Evolutionary conservation across 2,888 invertebrate species (phyloP), one percentile per base, ranked within the genome.

Genomic region (Portevinia maculata): DNA sequence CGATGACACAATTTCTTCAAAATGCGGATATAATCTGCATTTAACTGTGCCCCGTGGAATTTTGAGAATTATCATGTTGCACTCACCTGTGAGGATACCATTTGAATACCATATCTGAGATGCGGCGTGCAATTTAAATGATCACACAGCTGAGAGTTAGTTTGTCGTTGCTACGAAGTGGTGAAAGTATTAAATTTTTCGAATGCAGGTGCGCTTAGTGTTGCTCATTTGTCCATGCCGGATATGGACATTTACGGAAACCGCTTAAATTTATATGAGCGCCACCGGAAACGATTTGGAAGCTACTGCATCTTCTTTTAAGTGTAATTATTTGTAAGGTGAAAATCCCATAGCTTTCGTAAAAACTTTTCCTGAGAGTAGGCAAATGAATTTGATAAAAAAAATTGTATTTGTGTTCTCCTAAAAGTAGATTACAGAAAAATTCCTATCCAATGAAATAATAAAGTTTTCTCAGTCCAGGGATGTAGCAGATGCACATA

Each of bases 1-100:
- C 62, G 76, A 73, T 79, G 73, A 53, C 65, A 73, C 73, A 79
- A 60, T 73, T 73, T 53, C 39, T 44, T 37, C 19, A 19, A 57
- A 24, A 46, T 48, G 64, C 15, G 39, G 32, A 41, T 48, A 34
- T 11, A 32, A 37, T 37, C 9, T n/a, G 24, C 17, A 37, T 64
- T 37, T 7, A 17, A 5, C 34, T 17, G n/a, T 32, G 57, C 7
- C 52, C 24, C 15, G 41, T 19, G 71, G 71, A 32, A 53, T 62
- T 62, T 62, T 52, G 50, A 41, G 15, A 39, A 50, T 59, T 59
- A 39, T 1, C 17, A 41, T 60, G 70, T 24, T n/a, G n/a, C n/a
- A n/a, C n/a, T n/a, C n/a, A n/a, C n/a, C n/a, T 46, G 62, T 39
- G 46, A 19, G 53, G 28, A 17, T 48, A 28, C 32, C 6, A 52